Evolutionary conservation across 2,888 invertebrate genomes (phyloP).

Genomic region (Cylindroiulus punctatus): DNA sequence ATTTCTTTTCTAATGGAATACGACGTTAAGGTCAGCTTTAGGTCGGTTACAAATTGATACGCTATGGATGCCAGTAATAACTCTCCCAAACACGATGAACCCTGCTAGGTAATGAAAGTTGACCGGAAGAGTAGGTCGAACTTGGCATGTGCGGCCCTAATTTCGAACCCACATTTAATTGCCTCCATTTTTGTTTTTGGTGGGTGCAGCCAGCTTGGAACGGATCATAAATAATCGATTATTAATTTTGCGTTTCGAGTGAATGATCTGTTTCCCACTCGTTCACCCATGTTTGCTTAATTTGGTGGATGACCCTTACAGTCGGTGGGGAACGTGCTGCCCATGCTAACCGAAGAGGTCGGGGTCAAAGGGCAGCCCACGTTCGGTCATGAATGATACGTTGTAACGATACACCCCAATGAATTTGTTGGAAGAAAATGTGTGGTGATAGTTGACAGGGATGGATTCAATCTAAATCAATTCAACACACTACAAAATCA

Average conservation of each 20-base stretch:
- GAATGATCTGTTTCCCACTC: constrained; percentile 22
- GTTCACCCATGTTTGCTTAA: constrained; percentile 6
- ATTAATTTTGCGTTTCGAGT: constrained; percentile 7
- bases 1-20: too few relatives aligned
- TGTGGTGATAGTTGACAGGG: too few relatives aligned
- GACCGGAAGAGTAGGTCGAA: neutral
- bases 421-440: too few relatives aligned
- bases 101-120: neutral
- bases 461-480: too few relatives aligned
- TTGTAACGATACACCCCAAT: neutral
- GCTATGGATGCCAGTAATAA: too few relatives aligned
- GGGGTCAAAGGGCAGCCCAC: neutral
- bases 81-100: neutral
- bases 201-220: constrained; percentile 2
- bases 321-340: neutral
- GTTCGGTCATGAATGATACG: neutral
- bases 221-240: constrained; percentile 31
- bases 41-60: too few relatives aligned
- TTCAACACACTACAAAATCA: too few relatives aligned
- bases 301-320: neutral
- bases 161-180: neutral
- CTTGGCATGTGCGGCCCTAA: neutral
- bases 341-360: neutral
- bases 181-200: neutral
- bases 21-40: too few relatives aligned